phyloP scores from a whole-genome alignment of 2,888 invertebrate genomes.

The Serripes groenlandicus region DNA sequence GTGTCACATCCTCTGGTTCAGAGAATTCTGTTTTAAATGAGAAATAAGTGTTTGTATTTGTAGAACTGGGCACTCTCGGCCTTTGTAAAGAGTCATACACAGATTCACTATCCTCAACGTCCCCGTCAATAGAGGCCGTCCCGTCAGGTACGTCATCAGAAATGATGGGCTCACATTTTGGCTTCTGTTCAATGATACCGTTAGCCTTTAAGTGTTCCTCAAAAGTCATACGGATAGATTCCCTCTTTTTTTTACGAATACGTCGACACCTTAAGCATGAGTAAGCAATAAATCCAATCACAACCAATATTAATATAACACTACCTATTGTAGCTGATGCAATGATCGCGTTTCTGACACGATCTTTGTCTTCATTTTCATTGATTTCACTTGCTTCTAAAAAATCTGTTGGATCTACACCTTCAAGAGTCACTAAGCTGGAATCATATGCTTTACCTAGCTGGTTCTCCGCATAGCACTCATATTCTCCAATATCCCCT shows the following conservation, averaged over 20 bases:
- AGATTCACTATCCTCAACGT: slow-evolving; percentile 57
- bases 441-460: slow-evolving; percentile 71
- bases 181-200: slow-evolving; percentile 67
- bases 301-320: slow-evolving; percentile 73
- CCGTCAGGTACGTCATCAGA: slow-evolving; percentile 63
- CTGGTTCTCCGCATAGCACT: slow-evolving; percentile 77
- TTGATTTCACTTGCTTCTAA: slow-evolving; percentile 42
- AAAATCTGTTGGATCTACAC: slow-evolving; percentile 68
- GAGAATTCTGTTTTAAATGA: slow-evolving; percentile 81
- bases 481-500: slow-evolving; percentile 77
- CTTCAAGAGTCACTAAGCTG: slow-evolving; percentile 72
- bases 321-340: slow-evolving; percentile 78
- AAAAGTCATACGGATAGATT: slow-evolving; percentile 77
- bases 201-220: slow-evolving; percentile 80
- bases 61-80: slow-evolving; percentile 52
- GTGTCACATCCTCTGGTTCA: slow-evolving; percentile 76
- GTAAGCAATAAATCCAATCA: slow-evolving; percentile 72
- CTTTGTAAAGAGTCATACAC: slow-evolving; percentile 64
- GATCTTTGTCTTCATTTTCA: slow-evolving; percentile 51
- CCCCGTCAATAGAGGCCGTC: slow-evolving; percentile 52
- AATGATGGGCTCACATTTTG: slow-evolving; percentile 63
- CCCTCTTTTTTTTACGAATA: slow-evolving; percentile 70
- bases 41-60: slow-evolving; percentile 81
- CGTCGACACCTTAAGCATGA: slow-evolving; percentile 67
- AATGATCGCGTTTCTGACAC: slow-evolving; percentile 72